phyloP scores from a whole-genome alignment of 2,797 vertebrate species.

The Synanceia verrucosa region DNA sequence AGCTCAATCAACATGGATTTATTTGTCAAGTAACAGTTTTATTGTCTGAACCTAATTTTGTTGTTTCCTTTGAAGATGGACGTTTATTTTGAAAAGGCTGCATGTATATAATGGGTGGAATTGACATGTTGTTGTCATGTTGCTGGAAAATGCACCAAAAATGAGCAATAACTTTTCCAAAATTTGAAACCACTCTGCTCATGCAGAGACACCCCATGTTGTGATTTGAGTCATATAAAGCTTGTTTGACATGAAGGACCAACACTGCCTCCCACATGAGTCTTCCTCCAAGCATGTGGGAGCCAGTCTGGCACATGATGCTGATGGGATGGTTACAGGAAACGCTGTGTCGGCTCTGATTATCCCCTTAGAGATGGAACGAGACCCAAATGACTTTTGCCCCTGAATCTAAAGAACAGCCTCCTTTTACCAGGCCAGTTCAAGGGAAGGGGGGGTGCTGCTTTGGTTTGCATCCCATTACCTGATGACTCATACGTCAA shows the following conservation, averaged over 20 bases:
- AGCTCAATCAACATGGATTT: background rate
- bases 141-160: background rate
- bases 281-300: conserved; percentile 25
- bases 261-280: background rate
- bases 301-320: conserved; percentile 15
- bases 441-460: background rate
- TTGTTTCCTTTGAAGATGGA: background rate
- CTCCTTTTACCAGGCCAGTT: conserved; percentile 27
- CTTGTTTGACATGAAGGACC: conserved; percentile 19
- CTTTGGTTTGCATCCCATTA: conserved; percentile 41
- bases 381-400: conserved; percentile 18
- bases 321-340: conserved; percentile 36
- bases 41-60: too few relatives aligned
- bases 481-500: conserved; percentile 49
- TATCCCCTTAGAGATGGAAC: conserved; percentile 34
- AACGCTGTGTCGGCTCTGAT: conserved; percentile 37
- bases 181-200: too few relatives aligned
- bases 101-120: background rate
- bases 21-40: background rate
- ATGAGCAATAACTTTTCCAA: background rate
- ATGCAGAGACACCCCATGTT: background rate
- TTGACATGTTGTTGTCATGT: background rate
- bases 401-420: conserved; percentile 36
- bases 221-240: conserved; percentile 4
- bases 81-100: background rate